Evolutionary conservation across 2,113 vertebrate species (phyloP).

Genomic region (Mustela lutreola): DNA sequence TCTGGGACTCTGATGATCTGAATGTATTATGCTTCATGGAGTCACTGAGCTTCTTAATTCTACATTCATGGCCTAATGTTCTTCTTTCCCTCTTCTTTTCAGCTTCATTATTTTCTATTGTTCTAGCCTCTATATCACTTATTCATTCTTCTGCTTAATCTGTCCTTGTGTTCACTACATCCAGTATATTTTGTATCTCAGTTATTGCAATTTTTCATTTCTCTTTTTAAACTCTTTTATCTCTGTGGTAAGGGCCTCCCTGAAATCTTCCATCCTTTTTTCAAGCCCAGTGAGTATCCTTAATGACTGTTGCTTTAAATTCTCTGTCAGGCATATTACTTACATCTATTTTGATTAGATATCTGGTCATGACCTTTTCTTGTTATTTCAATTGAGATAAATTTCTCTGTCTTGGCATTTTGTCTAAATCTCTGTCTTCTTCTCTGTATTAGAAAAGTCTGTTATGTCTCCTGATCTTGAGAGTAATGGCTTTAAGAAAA

Average conservation of each 20-base stretch:
- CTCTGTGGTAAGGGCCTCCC: neutral
- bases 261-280: neutral
- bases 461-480: neutral
- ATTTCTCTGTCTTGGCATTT: neutral
- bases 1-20: neutral
- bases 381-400: neutral
- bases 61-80: neutral
- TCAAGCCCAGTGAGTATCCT: neutral
- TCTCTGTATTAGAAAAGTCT: neutral
- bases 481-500: neutral
- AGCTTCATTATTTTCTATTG: neutral
- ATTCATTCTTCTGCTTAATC: neutral
- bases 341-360: neutral
- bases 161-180: neutral
- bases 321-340: neutral
- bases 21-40: neutral
- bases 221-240: neutral
- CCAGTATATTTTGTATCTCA: neutral
- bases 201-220: neutral
- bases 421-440: neutral
- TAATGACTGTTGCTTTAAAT: neutral
- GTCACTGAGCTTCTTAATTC: neutral
- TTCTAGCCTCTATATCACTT: neutral
- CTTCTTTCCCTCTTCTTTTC: neutral
- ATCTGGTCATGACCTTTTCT: neutral